Evolutionary conservation across 2,797 vertebrate species (phyloP), one percentile per base, ranked within the genome.

Genomic region (Melanotaenia parkinsoni): DNA sequence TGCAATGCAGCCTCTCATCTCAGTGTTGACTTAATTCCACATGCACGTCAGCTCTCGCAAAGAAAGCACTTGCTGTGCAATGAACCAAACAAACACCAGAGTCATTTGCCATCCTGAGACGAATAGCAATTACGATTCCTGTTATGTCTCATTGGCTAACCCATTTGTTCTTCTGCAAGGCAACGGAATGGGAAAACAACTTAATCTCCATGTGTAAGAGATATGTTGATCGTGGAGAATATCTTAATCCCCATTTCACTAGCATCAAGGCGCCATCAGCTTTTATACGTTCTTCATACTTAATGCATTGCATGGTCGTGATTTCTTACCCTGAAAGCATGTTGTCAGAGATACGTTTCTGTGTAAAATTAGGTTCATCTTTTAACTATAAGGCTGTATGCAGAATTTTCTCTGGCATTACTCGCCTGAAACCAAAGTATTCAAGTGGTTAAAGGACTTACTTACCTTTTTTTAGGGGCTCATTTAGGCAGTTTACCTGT

Each of bases 41-140:
- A 84, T 82, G 80, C 87, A 75, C 75, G 16, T 85, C 86, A 81
- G 77, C 72, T 40, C 65, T 63, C 40, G 38, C 66, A 70, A 72
- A 75, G 70, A 70, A 61, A 60, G 67, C 74, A 77, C 50, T 66
- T 28, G 37, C 74, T 26, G 77, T 35, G 84, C 88, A 89, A 82
- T 81, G 77, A 84, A 87, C 88, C 89, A 90, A 83, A 91, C 85
- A 83, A 87, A 87, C 86, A 85, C 76, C 80, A 75, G 79, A 87
- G 83, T 83, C 82, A 79, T 89, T 88, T 90, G 70, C 84, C 24
- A 80, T 85, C 78, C 84, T 83, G 82, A 86, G 78, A 90, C 64
- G 79, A 91, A 91, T 82, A 88, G 81, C 87, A 91, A 91, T 92
- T 88, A 88, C 72, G 16, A 84, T 89, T 88, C 87, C 59, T 76